Percentiles rank a stretch among this genome's conserved stretches.
Conservation (phyloP, 2,888 invertebrate genomes). For the Lordiphosa fenestrarum region DNA sequence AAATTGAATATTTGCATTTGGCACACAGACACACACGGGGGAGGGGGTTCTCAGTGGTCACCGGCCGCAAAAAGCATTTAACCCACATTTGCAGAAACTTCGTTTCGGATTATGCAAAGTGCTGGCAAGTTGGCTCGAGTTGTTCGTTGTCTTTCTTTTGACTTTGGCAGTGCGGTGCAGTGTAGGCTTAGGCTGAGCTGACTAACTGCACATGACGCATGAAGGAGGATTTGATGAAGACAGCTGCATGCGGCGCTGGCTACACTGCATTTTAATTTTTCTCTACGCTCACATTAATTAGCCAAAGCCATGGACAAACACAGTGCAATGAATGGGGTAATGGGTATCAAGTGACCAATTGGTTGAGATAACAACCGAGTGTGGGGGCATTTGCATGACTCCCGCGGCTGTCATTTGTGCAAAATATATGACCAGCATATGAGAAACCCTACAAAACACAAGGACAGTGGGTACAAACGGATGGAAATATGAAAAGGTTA, state of each 20-base stretch:
- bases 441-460: conserved; percentile 48
- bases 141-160: conserved; percentile 19
- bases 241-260: conserved; percentile 27
- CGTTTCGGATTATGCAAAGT: conserved; percentile 49
- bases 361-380: conserved; percentile 33
- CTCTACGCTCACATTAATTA: conserved; percentile 58
- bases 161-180: conserved; percentile 14
- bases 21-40: conserved; percentile 18
- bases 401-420: conserved; percentile 65
- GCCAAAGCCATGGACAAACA: conserved; percentile 37
- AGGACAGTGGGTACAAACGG: conserved; percentile 38
- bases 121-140: conserved; percentile 31
- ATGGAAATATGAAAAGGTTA: background rate
- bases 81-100: conserved; percentile 68
- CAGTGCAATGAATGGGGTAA: conserved; percentile 31
- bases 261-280: conserved; percentile 65
- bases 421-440: conserved; percentile 37
- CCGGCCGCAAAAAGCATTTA: conserved; percentile 70
- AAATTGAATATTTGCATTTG: conserved; percentile 62
- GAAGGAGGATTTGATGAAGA: conserved; percentile 18
- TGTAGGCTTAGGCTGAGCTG: conserved; percentile 24
- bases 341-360: conserved; percentile 70
- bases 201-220: conserved; percentile 22
- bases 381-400: conserved; percentile 59
- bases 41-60: conserved; percentile 38